Conservation (phyloP, 2,113 vertebrate species). For the Ophthalmolycus amberensis region DNA sequence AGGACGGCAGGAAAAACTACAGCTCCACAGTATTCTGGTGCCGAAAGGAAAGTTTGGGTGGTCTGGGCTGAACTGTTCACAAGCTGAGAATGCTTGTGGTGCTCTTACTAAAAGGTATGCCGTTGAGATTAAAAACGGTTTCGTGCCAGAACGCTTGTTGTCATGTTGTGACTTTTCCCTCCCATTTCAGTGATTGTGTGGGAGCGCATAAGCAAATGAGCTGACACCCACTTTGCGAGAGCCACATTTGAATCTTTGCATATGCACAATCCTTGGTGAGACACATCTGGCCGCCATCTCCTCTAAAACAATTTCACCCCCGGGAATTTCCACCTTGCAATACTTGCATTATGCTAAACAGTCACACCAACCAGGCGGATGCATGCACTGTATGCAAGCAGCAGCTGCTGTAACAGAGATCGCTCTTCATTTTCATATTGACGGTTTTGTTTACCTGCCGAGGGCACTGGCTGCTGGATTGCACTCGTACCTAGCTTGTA, state of each 20-base stretch:
- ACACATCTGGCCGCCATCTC: constrained; percentile 58
- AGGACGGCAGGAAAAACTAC: constrained; percentile 4
- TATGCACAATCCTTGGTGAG: constrained; percentile 21
- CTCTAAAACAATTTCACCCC: constrained; percentile 47
- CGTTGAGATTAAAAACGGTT: neutral
- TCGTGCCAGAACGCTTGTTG: neutral
- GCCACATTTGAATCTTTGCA: constrained; percentile 52
- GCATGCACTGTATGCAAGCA: constrained; percentile 54
- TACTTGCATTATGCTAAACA: constrained; percentile 70
- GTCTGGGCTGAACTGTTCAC: neutral
- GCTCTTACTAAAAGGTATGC: neutral
- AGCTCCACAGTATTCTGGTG: neutral
- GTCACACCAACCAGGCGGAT: constrained; percentile 56
- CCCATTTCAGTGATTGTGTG: constrained; percentile 18
- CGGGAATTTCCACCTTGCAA: constrained; percentile 60
- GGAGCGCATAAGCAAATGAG: constrained; percentile 10
- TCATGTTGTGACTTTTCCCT: constrained; percentile 1
- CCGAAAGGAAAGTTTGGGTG: neutral
- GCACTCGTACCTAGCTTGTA: neutral
- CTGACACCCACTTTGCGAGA: constrained; percentile 37
- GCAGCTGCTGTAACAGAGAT: constrained; percentile 62
- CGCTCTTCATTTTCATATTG: constrained; percentile 54
- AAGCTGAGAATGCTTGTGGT: neutral
- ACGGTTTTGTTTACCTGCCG: constrained; percentile 53
- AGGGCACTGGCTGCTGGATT: constrained; percentile 10